Conservation (phyloP, 2,797 vertebrate species). For the Eulemur coronatus region DNA sequence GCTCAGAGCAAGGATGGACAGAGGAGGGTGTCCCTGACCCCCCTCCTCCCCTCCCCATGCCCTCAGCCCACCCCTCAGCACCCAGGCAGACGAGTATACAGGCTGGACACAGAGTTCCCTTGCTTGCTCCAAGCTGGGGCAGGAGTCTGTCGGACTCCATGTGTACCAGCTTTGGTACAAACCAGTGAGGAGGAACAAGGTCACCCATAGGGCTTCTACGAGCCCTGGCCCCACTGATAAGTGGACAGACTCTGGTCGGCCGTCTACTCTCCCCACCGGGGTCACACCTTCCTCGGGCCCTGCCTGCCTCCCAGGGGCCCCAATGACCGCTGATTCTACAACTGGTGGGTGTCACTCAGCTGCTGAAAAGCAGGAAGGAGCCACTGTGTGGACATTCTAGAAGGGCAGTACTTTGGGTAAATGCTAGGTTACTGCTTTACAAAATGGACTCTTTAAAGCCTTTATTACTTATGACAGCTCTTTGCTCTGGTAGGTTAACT, state of each 20-base stretch:
- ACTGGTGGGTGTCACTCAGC: background rate
- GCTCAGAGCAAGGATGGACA: background rate
- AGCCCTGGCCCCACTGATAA: background rate
- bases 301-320: background rate
- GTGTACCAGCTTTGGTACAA: too few relatives aligned
- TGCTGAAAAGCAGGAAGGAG: background rate
- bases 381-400: background rate
- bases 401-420: rapidly evolving
- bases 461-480: background rate
- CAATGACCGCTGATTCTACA: rapidly evolving
- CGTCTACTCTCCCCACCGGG: background rate
- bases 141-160: background rate
- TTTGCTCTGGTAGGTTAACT: background rate
- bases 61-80: background rate
- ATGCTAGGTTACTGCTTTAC: background rate
- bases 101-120: background rate
- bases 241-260: background rate
- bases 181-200: background rate
- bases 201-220: background rate
- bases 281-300: background rate
- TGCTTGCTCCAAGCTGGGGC: background rate
- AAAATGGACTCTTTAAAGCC: rapidly evolving
- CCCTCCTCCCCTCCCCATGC: background rate
- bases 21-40: background rate
- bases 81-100: background rate